Conservation (phyloP, 2,113 vertebrate species). For the Bufo gargarizans region DNA sequence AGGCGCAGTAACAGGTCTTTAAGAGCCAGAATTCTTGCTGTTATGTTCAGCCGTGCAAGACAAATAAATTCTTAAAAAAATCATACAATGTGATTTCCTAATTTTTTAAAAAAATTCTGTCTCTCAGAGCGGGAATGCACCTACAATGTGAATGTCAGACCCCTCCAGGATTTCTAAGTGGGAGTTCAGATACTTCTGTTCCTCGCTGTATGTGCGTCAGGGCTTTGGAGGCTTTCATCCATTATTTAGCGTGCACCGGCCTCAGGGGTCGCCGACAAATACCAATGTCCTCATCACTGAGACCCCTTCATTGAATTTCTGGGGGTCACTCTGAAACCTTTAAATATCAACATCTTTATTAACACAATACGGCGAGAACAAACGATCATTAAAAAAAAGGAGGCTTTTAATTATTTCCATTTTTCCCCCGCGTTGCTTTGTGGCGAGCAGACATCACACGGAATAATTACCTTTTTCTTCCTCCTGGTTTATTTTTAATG, state of each 20-base stretch:
- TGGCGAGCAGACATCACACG: slow-evolving; percentile 56
- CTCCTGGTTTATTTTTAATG: slow-evolving; percentile 73
- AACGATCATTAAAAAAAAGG: slow-evolving; percentile 9
- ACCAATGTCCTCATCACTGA: not conserved
- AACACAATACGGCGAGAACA: slow-evolving; percentile 2
- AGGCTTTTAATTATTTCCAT: slow-evolving; percentile 42
- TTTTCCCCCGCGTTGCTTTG: not conserved
- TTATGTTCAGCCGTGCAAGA: no score
- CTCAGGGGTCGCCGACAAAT: not conserved
- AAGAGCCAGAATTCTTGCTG: no score
- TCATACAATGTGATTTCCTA: no score
- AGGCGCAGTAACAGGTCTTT: no score
- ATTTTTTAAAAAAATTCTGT: no score
- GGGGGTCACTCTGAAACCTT: not conserved
- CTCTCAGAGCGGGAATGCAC: no score
- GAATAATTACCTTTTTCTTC: slow-evolving; percentile 70
- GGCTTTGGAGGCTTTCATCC: not conserved
- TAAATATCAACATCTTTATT: slow-evolving; percentile 47
- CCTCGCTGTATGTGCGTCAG: not conserved
- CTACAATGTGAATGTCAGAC: no score
- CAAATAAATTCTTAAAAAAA: no score
- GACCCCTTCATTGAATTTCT: not conserved
- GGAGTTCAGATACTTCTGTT: no score
- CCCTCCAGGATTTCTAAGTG: no score
- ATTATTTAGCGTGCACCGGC: not conserved